Conservation (phyloP, 2,888 invertebrate species). For the Blera fallax region DNA sequence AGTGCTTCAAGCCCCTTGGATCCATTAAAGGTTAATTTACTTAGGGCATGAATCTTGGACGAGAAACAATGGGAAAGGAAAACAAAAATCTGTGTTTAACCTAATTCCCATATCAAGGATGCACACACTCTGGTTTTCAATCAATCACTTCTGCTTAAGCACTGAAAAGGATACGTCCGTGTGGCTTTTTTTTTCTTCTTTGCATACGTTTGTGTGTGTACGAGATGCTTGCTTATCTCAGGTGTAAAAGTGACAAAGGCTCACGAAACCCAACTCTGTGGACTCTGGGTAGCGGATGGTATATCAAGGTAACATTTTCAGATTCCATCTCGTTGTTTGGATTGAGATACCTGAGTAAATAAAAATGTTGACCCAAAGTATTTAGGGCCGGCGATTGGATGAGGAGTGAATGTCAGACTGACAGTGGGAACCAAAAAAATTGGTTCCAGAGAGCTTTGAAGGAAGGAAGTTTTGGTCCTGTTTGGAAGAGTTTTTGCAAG, state of each 20-base stretch:
- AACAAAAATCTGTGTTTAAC: not conserved
- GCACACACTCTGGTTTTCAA: constrained; percentile 40
- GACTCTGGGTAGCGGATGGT: not conserved
- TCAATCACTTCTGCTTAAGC: constrained; percentile 54
- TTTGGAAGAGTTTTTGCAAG: no score
- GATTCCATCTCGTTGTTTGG: constrained; percentile 40
- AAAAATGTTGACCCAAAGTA: constrained; percentile 40
- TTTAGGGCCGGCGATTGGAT: not conserved
- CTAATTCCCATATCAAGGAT: constrained; percentile 56
- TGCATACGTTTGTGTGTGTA: not conserved
- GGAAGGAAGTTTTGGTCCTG: no score
- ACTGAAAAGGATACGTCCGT: constrained; percentile 8
- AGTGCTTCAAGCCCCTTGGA: not conserved
- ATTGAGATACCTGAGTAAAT: constrained; percentile 61
- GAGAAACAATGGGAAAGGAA: not conserved
- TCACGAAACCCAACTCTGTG: not conserved
- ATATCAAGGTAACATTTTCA: constrained; percentile 15
- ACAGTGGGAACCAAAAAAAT: not conserved
- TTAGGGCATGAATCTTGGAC: constrained; percentile 1
- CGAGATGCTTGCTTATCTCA: constrained; percentile 37
- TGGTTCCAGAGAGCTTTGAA: no score
- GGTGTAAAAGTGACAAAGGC: constrained; percentile 41
- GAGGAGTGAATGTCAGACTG: not conserved
- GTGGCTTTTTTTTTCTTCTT: constrained; percentile 2
- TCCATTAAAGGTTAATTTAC: constrained; percentile 37